These are phyloP conservation scores for Donacobius atricapilla DNA, from an alignment of 2,113 vertebrate species.

Conservation along the genomic window DNA sequence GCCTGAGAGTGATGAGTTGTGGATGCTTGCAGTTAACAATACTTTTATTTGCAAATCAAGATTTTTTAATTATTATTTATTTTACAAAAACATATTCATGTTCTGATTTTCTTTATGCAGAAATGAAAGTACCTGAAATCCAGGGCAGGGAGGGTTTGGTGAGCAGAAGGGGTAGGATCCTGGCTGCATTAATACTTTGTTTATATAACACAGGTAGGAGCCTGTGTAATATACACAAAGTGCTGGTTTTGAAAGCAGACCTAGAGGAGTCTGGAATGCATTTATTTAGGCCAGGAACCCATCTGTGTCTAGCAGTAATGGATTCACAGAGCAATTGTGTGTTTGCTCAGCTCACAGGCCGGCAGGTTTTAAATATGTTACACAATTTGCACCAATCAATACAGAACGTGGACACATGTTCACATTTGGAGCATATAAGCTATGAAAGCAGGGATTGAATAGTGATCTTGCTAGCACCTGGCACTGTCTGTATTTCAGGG, in stretches of 20 bases:
- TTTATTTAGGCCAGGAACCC: conserved; percentile 28
- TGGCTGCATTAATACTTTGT: neutral
- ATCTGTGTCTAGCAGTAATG: neutral
- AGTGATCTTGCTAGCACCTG: neutral
- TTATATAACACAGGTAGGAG: neutral
- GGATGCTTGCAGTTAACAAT: neutral
- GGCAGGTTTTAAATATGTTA: neutral
- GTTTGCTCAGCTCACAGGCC: conserved; percentile 21
- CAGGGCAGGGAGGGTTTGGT: neutral
- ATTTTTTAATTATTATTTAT: neutral
- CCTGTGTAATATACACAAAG: neutral
- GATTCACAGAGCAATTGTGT: neutral
- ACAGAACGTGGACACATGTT: rapidly evolving
- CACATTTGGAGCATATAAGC: neutral
- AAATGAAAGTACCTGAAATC: neutral
- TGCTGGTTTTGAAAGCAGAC: neutral
- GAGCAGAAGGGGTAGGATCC: neutral
- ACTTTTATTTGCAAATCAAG: neutral
- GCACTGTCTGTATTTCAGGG: neutral
- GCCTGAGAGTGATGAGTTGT: neutral
- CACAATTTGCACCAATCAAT: neutral
- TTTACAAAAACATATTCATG: neutral
- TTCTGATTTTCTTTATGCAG: neutral
- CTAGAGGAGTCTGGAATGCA: conserved; percentile 7
- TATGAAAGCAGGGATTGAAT: neutral